These are phyloP conservation scores for Lucilia sericata DNA, from an alignment of 1,140 invertebrate species.

Conservation along the genomic window DNA sequence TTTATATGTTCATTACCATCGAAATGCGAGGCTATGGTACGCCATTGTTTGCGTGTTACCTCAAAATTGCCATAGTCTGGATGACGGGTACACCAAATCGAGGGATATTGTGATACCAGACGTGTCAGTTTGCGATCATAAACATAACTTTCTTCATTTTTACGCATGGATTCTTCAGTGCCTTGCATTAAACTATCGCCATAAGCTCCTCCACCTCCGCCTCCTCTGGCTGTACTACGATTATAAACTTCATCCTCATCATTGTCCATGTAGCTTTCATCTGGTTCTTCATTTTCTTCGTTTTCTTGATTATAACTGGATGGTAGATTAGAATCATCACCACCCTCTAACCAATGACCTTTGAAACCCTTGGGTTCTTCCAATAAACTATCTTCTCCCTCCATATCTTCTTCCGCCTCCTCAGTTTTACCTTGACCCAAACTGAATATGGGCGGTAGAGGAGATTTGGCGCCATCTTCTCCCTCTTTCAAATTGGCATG, in stretches of 20 bases:
- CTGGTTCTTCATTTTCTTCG: slow-evolving; percentile 53
- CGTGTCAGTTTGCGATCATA: slow-evolving; percentile 62
- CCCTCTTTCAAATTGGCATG: slow-evolving; percentile 62
- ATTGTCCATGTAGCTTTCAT: slow-evolving; percentile 44
- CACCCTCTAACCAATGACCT: slow-evolving; percentile 26
- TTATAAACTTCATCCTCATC: slow-evolving; percentile 47
- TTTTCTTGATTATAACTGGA: slow-evolving; percentile 35
- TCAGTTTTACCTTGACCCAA: slow-evolving; percentile 50
- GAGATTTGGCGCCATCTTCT: slow-evolving; percentile 57
- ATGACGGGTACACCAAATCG: slow-evolving; percentile 63
- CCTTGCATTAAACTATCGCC: slow-evolving; percentile 53
- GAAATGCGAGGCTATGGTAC: slow-evolving; percentile 60
- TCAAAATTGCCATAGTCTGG: slow-evolving; percentile 63
- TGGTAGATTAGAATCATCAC: background rate
- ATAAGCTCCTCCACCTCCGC: slow-evolving; percentile 46
- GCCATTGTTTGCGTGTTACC: slow-evolving; percentile 62
- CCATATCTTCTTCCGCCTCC: slow-evolving; percentile 56
- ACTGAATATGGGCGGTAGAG: slow-evolving; percentile 57
- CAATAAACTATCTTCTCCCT: slow-evolving; percentile 55
- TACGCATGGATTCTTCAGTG: slow-evolving; percentile 56
- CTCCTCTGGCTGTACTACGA: slow-evolving; percentile 45
- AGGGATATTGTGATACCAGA: slow-evolving; percentile 60
- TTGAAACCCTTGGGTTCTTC: slow-evolving; percentile 30
- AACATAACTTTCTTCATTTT: slow-evolving; percentile 62
- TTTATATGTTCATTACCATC: slow-evolving; percentile 61